phyloP scores from a whole-genome alignment of 2,797 vertebrate species.

The Poeciliopsis gracilis region DNA sequence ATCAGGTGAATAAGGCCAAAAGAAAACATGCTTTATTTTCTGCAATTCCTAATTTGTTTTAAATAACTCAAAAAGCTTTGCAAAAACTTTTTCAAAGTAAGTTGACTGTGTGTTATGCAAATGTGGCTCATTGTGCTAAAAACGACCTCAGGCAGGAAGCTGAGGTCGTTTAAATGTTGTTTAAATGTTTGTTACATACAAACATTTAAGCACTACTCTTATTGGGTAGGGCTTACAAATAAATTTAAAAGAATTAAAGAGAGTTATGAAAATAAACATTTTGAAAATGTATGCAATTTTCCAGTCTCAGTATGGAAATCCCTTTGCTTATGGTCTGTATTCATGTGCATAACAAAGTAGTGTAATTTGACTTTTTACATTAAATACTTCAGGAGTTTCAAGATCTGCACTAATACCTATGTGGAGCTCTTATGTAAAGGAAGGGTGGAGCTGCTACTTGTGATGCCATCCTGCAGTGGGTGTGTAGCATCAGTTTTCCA shows the following conservation, averaged over 20 bases:
- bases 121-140: background rate
- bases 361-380: background rate
- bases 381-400: background rate
- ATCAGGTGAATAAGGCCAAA: background rate
- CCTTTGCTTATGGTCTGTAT: background rate
- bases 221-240: background rate
- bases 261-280: background rate
- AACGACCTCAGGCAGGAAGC: background rate
- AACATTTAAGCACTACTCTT: background rate
- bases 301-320: background rate
- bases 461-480: background rate
- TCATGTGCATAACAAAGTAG: background rate
- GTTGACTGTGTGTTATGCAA: too few relatives aligned
- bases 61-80: background rate
- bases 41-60: background rate
- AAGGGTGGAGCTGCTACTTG: background rate
- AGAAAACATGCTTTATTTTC: background rate
- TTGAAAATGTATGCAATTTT: background rate
- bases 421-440: background rate
- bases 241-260: background rate
- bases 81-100: background rate
- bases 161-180: too few relatives aligned
- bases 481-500: background rate
- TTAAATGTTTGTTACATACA: too few relatives aligned
- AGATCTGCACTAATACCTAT: background rate